Evolutionary conservation across 2,797 vertebrate genomes (phyloP), one percentile per base, ranked within the genome.

Genomic region (Tiaroga cobitis): DNA sequence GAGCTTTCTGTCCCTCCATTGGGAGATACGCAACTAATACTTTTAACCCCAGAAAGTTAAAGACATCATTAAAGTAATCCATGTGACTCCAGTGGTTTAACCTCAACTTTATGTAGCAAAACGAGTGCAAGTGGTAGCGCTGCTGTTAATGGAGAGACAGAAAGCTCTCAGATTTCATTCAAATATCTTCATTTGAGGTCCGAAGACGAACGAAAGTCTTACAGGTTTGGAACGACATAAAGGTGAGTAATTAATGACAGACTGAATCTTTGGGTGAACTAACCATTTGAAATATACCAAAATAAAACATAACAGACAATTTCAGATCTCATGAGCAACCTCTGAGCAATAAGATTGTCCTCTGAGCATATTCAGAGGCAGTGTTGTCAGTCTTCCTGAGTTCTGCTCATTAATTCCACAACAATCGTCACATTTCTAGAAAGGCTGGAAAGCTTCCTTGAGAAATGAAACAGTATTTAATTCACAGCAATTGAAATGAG

Each of bases 401-500:
- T 3, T 39, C 43, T 74, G 76, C 77, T 87, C 37, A 81, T 88
- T 87, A 88, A 88, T 88, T 88, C 82, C 59, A n/a, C 87, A 80
- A 82, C 87, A 87, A 59, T 88, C 78, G 49, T 68, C 85, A 72
- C 37, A 70, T 85, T 86, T 87, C 80, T 78, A 69, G 29, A 88
- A 74, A 78, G 65, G 46, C 83, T 65, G 78, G 26, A 56, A 76
- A 87, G 83, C 85, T 70, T 80, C 81, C 51, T 82, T 67, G 59
- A 76, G 73, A 80, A 87, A 90, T 74, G 87, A 87, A 84, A 85
- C 87, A 37, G 49, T 75, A 80, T 78, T 85, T 87, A 87, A 88
- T 85, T 84, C 78, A 84, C 85, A 81, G 80, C 75, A 34, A 89
- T 61, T 88, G 69, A 85, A 89, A 1, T 8, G 49, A 79, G 80